Evolutionary conservation across 1,140 invertebrate species (phyloP), one percentile per base, ranked within the genome.

Genomic region (Portunus trituberculatus): DNA sequence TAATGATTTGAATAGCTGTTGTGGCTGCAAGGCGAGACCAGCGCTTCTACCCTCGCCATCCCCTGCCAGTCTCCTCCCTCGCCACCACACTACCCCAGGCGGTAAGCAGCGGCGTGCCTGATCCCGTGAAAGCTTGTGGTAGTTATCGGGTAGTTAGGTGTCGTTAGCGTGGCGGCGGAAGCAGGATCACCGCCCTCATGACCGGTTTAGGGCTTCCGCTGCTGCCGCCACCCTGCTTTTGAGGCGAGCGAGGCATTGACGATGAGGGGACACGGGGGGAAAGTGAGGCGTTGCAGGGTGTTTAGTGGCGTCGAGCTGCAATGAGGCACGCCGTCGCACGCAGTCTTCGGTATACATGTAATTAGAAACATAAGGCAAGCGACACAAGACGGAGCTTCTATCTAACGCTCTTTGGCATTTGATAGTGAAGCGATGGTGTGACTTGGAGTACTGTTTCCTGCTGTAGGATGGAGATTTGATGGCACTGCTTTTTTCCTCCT

Each of bases 91-190:
- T 20, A 8, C 67, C 25, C 25, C n/a, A 76, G 20, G 20, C 12
- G 67, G 67, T n/a, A 76, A 76, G 20, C 67, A 25, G 67, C 67
- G 16, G 67, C n/a, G 25, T 76, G 67, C 25, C 67, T 76, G 67
- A 76, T 76, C 67, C 25, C 67, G 67, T 76, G 67, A 76, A 76
- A 76, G 67, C 67, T 20, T n/a, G 67, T 25, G 67, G 20, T 76
- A 76, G 67, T 76, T 76, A 76, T 76, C 67, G 67, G 67, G 67
- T 76, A 76, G 67, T 76, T 76, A 76, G 20, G 67, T n/a, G 67
- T 76, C 67, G 67, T 76, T 76, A 76, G 67, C 20, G 20, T 7
- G 20, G 20, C 16, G 67, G 20, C 4, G 67, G 67, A 76, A n/a
- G 67, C 67, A 76, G 25, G 67, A 76, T 76, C 67, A 76, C 67